Evolutionary conservation across 2,113 vertebrate species (phyloP), one percentile per base, ranked within the genome.

Genomic region (Pseudorectes ferrugineus): DNA sequence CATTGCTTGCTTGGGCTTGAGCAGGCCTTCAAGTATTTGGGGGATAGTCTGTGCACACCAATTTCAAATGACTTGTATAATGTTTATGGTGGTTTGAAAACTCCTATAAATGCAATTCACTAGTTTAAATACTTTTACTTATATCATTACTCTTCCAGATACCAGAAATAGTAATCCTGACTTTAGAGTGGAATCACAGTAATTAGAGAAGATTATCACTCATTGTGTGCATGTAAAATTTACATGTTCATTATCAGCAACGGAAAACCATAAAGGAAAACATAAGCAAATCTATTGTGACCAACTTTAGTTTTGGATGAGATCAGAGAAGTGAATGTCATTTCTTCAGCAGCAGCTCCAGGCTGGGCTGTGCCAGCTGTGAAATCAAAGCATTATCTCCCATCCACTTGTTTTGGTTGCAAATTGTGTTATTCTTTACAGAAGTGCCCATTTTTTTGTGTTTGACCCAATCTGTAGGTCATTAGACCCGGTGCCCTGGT

Each of bases 291-390:
- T 24, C 43, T 72, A 3, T 24, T 8, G 3, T 26, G 28, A 33
- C 20, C 86, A 73, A 12, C 42, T 61, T n/a, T 6, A 29, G n/a
- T 43, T 28, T 42, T 68, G 46, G 59, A 38, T 76, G 54, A 46
- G 28, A 42, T 80, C 25, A 33, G 57, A 79, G 28, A 55, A 75
- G 4, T 40, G 24, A 80, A 23, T 0, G 0, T 55, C 1, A 0
- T 68, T 83, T 80, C 11, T 68, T 75, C 6, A 6, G 45, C 66
- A 87, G 46, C 77, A 93, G 46, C 63, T 91, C 82, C 54, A 78
- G 61, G 13, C 48, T 88, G 85, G 36, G 22, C 55, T 78, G 38
- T 54, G 45, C 35, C 52, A 63, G 40, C 66, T 59, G 57, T 46
- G 54, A 83, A 79, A 24, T 88, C 20, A 33, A 72, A 70, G 29